Evolutionary conservation across 2,888 invertebrate genomes (phyloP).

Genomic region (Drosophila meridionalis): DNA sequence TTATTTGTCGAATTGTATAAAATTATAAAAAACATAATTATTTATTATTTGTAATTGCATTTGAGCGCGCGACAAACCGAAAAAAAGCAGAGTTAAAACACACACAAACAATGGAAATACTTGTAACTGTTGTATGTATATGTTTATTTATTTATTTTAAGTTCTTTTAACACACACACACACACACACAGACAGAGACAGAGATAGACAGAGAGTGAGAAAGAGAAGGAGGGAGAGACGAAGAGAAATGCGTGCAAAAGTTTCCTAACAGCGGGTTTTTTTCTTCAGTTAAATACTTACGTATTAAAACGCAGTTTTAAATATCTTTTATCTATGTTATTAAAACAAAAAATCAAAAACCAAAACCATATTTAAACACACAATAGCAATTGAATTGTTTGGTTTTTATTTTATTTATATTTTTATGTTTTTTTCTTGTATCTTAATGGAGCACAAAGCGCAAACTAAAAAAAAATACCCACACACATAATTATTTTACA

Average conservation of each 20-base stretch:
- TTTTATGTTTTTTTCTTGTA: slow-evolving; percentile 32
- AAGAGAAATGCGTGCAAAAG: slow-evolving; percentile 36
- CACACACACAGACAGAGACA: slow-evolving; percentile 23
- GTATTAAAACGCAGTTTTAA: slow-evolving; percentile 55
- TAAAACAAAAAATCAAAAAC: slow-evolving; percentile 41
- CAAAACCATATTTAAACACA: slow-evolving; percentile 34
- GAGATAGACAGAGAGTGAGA: not conserved
- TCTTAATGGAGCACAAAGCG: slow-evolving; percentile 56
- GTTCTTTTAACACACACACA: slow-evolving; percentile 63
- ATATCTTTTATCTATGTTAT: slow-evolving; percentile 53
- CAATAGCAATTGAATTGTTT: slow-evolving; percentile 77
- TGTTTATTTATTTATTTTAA: slow-evolving; percentile 79
- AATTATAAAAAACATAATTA: slow-evolving; percentile 57
- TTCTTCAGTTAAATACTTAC: slow-evolving; percentile 57
- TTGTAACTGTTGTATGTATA: slow-evolving; percentile 72
- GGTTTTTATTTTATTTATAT: slow-evolving; percentile 48
- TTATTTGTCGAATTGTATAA: slow-evolving; percentile 64
- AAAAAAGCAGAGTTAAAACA: slow-evolving; percentile 14
- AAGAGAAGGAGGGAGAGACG: not conserved
- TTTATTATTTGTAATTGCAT: slow-evolving; percentile 75
- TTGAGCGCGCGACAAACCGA: slow-evolving; percentile 61
- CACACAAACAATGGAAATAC: slow-evolving; percentile 39
- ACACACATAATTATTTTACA: slow-evolving; percentile 60
- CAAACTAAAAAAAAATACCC: slow-evolving; percentile 45
- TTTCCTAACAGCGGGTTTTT: slow-evolving; percentile 63